These are phyloP conservation scores for Rhizoglyphus robini DNA, from an alignment of 1,140 invertebrate species.

Conservation along the genomic window DNA sequence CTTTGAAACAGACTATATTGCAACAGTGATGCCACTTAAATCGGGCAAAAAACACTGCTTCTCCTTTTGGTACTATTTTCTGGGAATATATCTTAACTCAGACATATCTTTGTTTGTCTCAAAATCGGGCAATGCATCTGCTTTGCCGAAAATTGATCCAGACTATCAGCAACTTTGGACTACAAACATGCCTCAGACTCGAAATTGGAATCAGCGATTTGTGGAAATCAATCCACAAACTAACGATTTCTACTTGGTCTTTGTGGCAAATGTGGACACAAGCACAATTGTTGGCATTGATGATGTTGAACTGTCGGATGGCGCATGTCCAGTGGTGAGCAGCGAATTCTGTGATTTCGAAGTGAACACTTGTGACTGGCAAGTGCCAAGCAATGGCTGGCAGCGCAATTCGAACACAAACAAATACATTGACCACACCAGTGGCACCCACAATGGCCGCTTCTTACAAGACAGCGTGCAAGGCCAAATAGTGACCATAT, in stretches of 20 bases:
- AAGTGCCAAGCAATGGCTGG: not conserved
- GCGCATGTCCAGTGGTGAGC: not conserved
- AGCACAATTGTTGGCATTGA: not conserved
- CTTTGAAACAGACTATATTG: not conserved
- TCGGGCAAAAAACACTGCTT: not conserved
- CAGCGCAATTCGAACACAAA: not conserved
- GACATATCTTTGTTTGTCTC: not conserved
- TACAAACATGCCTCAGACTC: not conserved
- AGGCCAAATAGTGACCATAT: not conserved
- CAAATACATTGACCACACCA: not conserved
- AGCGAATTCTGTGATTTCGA: conserved; percentile 3
- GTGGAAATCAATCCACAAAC: not conserved
- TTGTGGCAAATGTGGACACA: not conserved
- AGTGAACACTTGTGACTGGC: conserved; percentile 6
- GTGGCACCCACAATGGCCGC: not conserved
- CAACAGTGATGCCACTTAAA: not conserved
- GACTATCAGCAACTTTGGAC: not conserved
- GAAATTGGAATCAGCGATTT: not conserved
- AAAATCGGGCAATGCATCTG: not conserved
- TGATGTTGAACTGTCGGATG: not conserved
- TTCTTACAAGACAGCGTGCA: not conserved
- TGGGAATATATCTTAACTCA: not conserved
- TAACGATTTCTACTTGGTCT: not conserved
- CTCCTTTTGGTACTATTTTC: conserved; percentile 3
- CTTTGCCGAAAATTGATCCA: no score